Conservation (phyloP, 1,140 invertebrate genomes). For the Akabosia matsudoensis region DNA sequence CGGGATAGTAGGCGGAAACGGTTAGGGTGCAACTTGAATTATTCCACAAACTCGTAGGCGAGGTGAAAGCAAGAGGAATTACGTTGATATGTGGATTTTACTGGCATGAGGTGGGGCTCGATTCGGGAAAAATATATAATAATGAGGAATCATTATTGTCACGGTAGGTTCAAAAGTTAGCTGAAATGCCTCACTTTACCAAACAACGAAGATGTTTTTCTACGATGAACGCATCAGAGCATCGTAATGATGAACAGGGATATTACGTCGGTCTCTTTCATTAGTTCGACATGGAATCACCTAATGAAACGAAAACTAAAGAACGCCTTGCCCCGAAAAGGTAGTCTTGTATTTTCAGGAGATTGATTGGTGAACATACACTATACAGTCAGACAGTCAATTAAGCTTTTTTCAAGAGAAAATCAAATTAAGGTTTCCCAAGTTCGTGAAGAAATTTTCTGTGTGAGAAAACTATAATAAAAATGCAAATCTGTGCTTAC, state of each 20-base stretch:
- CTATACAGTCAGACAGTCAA: neutral
- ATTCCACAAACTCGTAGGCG: no score
- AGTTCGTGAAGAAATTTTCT: neutral
- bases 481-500: neutral
- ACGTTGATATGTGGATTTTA: no score
- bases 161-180: constrained; percentile 9
- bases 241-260: no score
- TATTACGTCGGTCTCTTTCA: no score
- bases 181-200: neutral
- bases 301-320: no score
- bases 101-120: no score
- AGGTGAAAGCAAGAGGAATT: neutral
- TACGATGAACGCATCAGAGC: no score
- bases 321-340: no score
- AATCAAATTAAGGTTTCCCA: neutral
- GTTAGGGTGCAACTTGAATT: no score
- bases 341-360: no score
- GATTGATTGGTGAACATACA: no score
- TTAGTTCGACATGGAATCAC: no score
- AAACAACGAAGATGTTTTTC: neutral
- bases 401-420: neutral
- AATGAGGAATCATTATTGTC: constrained; percentile 9
- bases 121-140: neutral
- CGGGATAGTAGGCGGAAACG: neutral
- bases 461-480: constrained; percentile 2